phyloP scores from a whole-genome alignment of 92 coral and sea anemone genomes.

The Siderastrea radians region DNA sequence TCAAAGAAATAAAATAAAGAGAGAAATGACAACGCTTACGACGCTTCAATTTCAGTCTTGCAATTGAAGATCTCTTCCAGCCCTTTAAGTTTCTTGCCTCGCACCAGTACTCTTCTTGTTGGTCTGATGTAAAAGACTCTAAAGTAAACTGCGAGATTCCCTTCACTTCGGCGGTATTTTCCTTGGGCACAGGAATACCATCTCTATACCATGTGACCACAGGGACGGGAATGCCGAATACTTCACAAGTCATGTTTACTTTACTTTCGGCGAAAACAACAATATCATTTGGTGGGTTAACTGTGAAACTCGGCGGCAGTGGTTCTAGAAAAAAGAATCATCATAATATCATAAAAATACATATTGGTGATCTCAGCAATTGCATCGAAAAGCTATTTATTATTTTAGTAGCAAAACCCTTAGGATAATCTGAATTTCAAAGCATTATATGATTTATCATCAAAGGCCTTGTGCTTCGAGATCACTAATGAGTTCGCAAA shows the following conservation, averaged over 20 bases:
- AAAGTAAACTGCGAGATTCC: conserved; percentile 6
- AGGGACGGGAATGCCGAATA: conserved; percentile 11
- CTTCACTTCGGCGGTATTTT: not conserved
- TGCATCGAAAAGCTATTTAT: no score
- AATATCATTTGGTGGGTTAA: not conserved
- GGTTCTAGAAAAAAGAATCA: not conserved
- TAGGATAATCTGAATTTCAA: no score
- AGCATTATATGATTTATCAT: no score
- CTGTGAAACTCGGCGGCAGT: conserved; percentile 1
- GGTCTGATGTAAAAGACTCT: no score
- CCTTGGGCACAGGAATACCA: not conserved
- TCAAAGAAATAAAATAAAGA: no score
- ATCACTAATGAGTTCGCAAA: no score
- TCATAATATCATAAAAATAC: no score
- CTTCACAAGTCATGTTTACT: conserved; percentile 16
- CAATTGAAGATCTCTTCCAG: not conserved
- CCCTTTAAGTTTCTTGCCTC: conserved; percentile 39
- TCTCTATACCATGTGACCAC: conserved; percentile 38
- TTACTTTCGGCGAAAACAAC: not conserved
- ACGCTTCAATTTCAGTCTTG: not conserved
- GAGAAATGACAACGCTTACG: not conserved
- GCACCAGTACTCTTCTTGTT: conserved; percentile 25
- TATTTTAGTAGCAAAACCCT: no score
- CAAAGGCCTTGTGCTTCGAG: no score
- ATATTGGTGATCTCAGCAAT: no score